Evolutionary conservation across 2,888 invertebrate species (phyloP), one percentile per base, ranked within the genome.

Genomic region (Agriopis marginaria): DNA sequence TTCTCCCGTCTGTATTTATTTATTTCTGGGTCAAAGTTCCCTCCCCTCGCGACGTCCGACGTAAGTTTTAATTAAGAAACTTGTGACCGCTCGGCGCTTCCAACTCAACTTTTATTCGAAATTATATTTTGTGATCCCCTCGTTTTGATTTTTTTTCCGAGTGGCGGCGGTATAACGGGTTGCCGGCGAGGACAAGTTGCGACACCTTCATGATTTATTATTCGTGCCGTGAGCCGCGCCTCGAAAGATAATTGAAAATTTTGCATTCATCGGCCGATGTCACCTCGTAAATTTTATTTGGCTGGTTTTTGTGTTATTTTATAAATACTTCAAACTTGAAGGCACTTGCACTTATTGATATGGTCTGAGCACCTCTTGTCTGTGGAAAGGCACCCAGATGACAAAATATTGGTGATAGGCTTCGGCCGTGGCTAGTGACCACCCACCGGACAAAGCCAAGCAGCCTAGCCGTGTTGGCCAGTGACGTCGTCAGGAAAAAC

Each of bases 51-150:
- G 85, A 88, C 89, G 88, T 87, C 89, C 87, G 86, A 92, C 91
- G 86, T 93, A 94, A 94, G 94, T 94, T 94, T 94, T 94, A 94
- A 94, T 94, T 94, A 94, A 94, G 93, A 94, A 94, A 94, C 94
- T 94, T 94, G 93, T 89, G 93, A 91, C 92, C 90, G 92, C 88
- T 32, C 32, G 32, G 32, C 32, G 32, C 32, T 86, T 86, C 84
- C 82, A 84, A 86, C 89, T 90, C 82, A 90, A 93, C 90, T 93
- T 93, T 92, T 92, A 92, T 93, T 93, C 92, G 86, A 92, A 92
- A 93, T 93, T 92, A 92, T 93, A 92, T 93, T 93, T 92, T 90
- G 88, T 87, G 89, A 90, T 88, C 89, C 87, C 87, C 84, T 85
- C 88, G 85, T 88, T 89, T 89, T 88, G 87, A 87, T 90, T 91